phyloP scores from a whole-genome alignment of 2,888 invertebrate genomes.

The Cyaniris semiargus region DNA sequence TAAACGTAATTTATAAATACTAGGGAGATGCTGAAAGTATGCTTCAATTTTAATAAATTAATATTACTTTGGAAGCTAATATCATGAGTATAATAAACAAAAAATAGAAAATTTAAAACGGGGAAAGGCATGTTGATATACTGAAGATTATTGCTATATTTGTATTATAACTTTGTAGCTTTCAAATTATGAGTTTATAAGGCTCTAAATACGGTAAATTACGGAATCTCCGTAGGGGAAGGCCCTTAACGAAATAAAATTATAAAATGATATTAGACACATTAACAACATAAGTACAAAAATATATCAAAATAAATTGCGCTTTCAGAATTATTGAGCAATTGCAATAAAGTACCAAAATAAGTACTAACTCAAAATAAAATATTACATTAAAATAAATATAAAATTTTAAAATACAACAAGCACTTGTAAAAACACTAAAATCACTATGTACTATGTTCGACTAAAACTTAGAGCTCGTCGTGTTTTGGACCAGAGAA shows the following conservation, averaged over 20 bases:
- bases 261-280: neutral
- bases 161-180: too few species aligned
- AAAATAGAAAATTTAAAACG: too few species aligned
- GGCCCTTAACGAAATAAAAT: conserved; percentile 3
- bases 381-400: conserved; percentile 24
- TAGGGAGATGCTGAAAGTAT: too few species aligned
- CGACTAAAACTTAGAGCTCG: conserved; percentile 86
- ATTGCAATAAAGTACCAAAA: neutral
- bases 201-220: too few species aligned
- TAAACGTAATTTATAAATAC: too few species aligned
- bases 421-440: conserved; percentile 34
- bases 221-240: too few species aligned
- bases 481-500: conserved; percentile 99
- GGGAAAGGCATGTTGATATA: too few species aligned
- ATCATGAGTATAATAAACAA: too few species aligned
- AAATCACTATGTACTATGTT: neutral
- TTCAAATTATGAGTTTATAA: too few species aligned
- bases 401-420: conserved; percentile 33
- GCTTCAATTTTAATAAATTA: too few species aligned
- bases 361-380: neutral
- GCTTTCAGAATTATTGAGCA: neutral
- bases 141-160: too few species aligned
- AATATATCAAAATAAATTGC: conserved; percentile 1
- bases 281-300: conserved; percentile 23
- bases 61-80: too few species aligned